These are phyloP conservation scores for Ophioderma brevispina DNA, from an alignment of 35 echinoderm and acorn worm species.

Conservation along the genomic window DNA sequence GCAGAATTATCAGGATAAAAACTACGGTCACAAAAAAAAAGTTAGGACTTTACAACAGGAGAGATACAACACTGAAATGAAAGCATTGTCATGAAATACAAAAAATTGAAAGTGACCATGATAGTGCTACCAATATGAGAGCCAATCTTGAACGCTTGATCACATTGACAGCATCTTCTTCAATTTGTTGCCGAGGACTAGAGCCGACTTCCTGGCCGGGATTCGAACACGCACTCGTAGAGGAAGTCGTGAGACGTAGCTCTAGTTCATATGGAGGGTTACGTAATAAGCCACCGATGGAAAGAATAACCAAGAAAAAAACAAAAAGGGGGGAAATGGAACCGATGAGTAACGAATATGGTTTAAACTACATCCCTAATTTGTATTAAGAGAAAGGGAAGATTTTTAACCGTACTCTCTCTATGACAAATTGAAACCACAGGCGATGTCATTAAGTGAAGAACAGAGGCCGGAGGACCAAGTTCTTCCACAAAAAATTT, in stretches of 20 bases:
- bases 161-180: too few relatives aligned
- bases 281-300: slow-evolving; percentile 50
- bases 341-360: background rate
- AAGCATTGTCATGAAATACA: too few relatives aligned
- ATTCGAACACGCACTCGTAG: slow-evolving; percentile 59
- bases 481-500: background rate
- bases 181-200: too few relatives aligned
- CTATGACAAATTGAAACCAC: background rate
- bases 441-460: background rate
- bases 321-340: background rate
- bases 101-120: too few relatives aligned
- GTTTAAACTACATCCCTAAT: background rate
- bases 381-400: background rate
- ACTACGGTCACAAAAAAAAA: too few relatives aligned
- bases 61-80: too few relatives aligned
- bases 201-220: slow-evolving; percentile 23
- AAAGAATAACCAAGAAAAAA: background rate
- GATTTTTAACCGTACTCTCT: background rate
- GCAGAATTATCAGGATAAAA: too few relatives aligned
- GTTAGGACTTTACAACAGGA: too few relatives aligned
- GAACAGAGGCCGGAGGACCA: background rate
- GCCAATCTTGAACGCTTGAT: too few relatives aligned
- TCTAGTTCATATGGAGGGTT: slow-evolving; percentile 60
- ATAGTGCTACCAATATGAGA: too few relatives aligned
- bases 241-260: slow-evolving; percentile 24